Percentiles rank a stretch among this genome's conserved stretches.
These are phyloP conservation scores for Symphodus melops DNA, from an alignment of 2,113 vertebrate species.

Conservation along the genomic window DNA sequence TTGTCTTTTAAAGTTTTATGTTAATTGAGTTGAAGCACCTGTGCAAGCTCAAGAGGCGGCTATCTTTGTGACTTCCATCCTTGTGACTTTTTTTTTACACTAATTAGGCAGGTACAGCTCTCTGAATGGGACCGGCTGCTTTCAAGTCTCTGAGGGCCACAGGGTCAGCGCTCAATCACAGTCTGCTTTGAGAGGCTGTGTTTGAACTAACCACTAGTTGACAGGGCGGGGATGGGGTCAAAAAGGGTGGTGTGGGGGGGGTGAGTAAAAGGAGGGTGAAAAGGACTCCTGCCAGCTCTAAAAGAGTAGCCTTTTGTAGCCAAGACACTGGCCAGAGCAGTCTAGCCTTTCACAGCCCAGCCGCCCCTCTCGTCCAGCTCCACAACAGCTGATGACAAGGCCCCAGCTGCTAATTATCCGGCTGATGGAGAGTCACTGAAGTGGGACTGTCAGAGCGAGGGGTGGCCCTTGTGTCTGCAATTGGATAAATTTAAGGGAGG, in stretches of 20 bases:
- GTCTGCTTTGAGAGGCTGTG: constrained; percentile 69
- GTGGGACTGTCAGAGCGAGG: constrained; percentile 74
- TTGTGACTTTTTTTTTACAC: constrained; percentile 74
- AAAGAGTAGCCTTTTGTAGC: constrained; percentile 78
- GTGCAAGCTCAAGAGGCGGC: constrained; percentile 31
- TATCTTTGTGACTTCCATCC: constrained; percentile 41
- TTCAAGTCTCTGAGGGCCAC: constrained; percentile 65
- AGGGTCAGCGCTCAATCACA: constrained; percentile 74
- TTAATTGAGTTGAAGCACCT: constrained; percentile 48
- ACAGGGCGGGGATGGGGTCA: constrained; percentile 69
- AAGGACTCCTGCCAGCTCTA: constrained; percentile 74
- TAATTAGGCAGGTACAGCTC: constrained; percentile 74
- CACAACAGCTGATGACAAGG: constrained; percentile 77
- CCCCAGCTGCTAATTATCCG: constrained; percentile 82
- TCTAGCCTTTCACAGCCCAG: constrained; percentile 68
- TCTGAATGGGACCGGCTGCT: constrained; percentile 62
- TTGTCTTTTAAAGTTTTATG: not conserved
- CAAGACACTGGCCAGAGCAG: constrained; percentile 67
- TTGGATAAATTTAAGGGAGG: constrained; percentile 48
- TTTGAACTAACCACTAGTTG: constrained; percentile 74
- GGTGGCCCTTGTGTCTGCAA: constrained; percentile 70
- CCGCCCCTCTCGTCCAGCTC: constrained; percentile 58
- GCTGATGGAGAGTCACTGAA: constrained; percentile 81
- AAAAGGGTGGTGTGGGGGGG: constrained; percentile 42
- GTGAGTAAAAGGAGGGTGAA: constrained; percentile 9